Evolutionary conservation across 64 coral and sea anemone genomes (phyloP).

Genomic region (Dendronephthya gigantea): DNA sequence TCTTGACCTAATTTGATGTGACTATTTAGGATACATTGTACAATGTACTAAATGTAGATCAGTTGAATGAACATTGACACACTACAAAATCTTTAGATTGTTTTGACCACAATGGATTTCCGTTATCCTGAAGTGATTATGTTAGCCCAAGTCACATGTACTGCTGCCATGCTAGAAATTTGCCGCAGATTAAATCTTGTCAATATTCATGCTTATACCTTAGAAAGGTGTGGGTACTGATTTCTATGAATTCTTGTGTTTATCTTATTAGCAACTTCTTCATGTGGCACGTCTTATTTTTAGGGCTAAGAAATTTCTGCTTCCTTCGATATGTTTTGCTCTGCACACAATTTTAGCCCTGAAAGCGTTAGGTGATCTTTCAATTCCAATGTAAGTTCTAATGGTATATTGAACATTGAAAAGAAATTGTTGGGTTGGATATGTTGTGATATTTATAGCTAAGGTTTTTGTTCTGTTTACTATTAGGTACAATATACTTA

Average conservation of each 20-base stretch:
- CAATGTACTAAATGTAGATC: too few relatives aligned
- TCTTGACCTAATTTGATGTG: too few relatives aligned
- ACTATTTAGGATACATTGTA: too few relatives aligned
- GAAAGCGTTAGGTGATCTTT: slow-evolving; percentile 57
- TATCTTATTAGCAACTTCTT: background rate
- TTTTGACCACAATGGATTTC: slow-evolving; percentile 66
- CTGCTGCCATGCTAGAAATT: slow-evolving; percentile 48
- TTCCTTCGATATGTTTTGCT: slow-evolving; percentile 76
- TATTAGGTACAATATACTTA: slow-evolving; percentile 77
- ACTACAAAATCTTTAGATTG: slow-evolving; percentile 31
- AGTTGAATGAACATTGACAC: too few relatives aligned
- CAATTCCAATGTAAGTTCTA: slow-evolving; percentile 91
- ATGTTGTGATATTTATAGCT: background rate
- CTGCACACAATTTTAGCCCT: slow-evolving; percentile 81
- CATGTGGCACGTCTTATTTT: background rate
- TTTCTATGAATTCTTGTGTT: too few relatives aligned
- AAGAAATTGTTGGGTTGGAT: too few relatives aligned
- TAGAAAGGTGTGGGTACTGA: slow-evolving; percentile 74
- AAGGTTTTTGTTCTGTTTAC: background rate
- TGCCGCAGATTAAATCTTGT: slow-evolving; percentile 25
- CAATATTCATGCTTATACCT: slow-evolving; percentile 56
- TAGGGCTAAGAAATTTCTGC: slow-evolving; percentile 59
- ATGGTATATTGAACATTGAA: too few relatives aligned
- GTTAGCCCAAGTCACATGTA: slow-evolving; percentile 57
- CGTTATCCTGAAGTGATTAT: slow-evolving; percentile 75